Conservation (phyloP, 1,140 invertebrate genomes). For the Penaeus chinensis region DNA sequence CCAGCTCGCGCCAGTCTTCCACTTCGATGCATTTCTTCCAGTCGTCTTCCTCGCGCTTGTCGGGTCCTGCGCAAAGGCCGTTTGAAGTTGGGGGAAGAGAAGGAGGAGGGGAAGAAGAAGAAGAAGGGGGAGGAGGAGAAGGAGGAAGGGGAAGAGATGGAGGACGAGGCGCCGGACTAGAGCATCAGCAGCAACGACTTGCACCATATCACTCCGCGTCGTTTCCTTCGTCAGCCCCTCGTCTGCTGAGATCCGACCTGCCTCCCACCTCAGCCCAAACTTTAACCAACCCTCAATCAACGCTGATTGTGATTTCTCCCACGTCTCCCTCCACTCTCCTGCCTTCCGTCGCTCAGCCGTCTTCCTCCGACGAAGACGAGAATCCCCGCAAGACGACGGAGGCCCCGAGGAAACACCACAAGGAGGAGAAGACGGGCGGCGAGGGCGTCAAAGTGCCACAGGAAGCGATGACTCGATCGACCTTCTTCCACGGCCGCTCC, state of each 20-base stretch:
- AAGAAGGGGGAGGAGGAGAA: neutral
- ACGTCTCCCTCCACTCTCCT: neutral
- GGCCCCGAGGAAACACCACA: too few relatives aligned
- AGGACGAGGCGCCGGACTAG: neutral
- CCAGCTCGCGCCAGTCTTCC: constrained; percentile 19
- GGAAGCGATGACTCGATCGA: too few relatives aligned
- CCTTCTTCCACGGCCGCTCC: too few relatives aligned
- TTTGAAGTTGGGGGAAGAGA: neutral
- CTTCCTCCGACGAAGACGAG: too few relatives aligned
- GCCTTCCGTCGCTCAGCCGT: neutral
- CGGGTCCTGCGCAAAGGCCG: neutral
- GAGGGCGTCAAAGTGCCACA: too few relatives aligned
- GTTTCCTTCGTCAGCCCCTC: constrained; percentile 23
- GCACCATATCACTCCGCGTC: constrained; percentile 6
- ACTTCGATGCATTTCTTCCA: constrained; percentile 40
- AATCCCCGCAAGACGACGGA: too few relatives aligned
- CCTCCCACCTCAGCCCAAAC: constrained; percentile 16
- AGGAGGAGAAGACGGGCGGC: too few relatives aligned
- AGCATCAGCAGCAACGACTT: too few relatives aligned
- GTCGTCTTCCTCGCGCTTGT: constrained; percentile 25
- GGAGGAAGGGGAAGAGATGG: neutral
- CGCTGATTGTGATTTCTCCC: neutral
- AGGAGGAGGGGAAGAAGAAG: neutral
- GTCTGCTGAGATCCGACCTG: constrained; percentile 25
- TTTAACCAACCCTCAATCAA: neutral